Evolutionary conservation across 1,140 invertebrate species (phyloP).

Genomic region (Zaprionus gabonicus): DNA sequence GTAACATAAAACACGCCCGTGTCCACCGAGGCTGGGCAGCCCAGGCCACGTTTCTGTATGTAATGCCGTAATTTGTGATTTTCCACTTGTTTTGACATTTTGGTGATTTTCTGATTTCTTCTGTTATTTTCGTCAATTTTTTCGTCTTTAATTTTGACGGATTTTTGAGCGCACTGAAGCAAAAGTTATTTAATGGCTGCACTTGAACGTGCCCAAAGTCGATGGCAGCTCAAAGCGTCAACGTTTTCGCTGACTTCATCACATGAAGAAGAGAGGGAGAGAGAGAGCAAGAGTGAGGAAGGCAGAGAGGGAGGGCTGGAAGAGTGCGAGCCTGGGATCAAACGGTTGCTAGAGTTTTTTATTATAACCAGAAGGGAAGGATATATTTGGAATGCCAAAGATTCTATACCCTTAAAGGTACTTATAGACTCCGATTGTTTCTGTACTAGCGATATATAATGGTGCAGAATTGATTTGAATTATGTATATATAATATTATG

Average conservation of each 20-base stretch:
- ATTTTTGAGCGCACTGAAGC: conserved; percentile 67
- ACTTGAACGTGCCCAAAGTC: conserved; percentile 72
- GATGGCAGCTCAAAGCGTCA: conserved; percentile 26
- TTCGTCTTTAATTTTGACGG: conserved; percentile 67
- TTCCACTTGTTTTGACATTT: conserved; percentile 78
- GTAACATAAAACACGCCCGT: conserved; percentile 33
- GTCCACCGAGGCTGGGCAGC: conserved; percentile 17
- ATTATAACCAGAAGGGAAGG: not conserved
- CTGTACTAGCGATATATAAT: no score
- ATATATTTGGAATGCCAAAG: no score
- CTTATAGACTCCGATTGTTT: no score
- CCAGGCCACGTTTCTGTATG: conserved; percentile 53
- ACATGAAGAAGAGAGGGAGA: not conserved
- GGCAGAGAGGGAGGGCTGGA: not conserved
- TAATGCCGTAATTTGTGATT: conserved; percentile 67
- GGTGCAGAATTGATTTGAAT: no score
- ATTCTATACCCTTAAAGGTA: no score
- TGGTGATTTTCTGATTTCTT: conserved; percentile 69
- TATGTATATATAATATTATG: no score
- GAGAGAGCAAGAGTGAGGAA: not conserved
- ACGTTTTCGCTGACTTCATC: conserved; percentile 47
- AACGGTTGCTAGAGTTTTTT: not conserved
- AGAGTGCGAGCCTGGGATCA: not conserved
- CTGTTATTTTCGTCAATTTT: conserved; percentile 1
- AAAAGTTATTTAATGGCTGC: conserved; percentile 76